Evolutionary conservation across 2,797 vertebrate species (phyloP).

Genomic region (Eulemur coronatus): DNA sequence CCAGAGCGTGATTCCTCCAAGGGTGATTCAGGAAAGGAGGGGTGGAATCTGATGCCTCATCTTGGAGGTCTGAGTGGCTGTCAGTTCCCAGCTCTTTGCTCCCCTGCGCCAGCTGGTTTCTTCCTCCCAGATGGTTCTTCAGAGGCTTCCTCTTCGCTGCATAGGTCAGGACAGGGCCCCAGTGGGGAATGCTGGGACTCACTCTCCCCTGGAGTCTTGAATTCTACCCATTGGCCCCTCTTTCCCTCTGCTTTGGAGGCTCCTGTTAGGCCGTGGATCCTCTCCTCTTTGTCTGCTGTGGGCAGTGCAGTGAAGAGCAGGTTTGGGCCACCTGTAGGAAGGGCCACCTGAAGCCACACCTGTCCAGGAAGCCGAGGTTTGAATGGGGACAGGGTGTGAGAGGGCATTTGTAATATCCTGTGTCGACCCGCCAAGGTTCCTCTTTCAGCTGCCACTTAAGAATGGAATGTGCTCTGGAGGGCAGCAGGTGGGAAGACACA

Average conservation of each 20-base stretch:
- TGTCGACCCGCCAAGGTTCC: slow-evolving; percentile 64
- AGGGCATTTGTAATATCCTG: slow-evolving; percentile 78
- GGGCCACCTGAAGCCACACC: slow-evolving; percentile 74
- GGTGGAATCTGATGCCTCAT: not conserved
- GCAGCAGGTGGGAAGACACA: slow-evolving; percentile 78
- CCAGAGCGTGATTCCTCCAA: not conserved
- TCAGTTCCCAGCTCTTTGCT: not conserved
- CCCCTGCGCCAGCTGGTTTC: not conserved
- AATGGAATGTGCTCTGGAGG: slow-evolving; percentile 76
- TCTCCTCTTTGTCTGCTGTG: slow-evolving; percentile 47
- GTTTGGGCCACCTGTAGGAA: slow-evolving; percentile 69
- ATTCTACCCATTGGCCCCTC: not conserved
- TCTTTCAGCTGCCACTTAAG: slow-evolving; percentile 74
- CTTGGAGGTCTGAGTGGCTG: not conserved
- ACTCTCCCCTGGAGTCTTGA: not conserved
- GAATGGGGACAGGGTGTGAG: slow-evolving; percentile 68
- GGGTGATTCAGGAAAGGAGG: not conserved
- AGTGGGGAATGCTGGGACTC: not conserved
- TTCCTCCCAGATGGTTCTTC: not conserved
- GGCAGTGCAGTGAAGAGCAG: slow-evolving; percentile 33
- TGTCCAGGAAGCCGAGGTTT: slow-evolving; percentile 71
- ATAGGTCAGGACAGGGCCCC: not conserved
- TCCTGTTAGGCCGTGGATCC: not conserved
- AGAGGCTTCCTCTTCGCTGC: not conserved
- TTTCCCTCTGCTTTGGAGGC: not conserved